Evolutionary conservation across 1,140 invertebrate species (phyloP), one percentile per base, ranked within the genome.

Genomic region (Drosophila littoralis): DNA sequence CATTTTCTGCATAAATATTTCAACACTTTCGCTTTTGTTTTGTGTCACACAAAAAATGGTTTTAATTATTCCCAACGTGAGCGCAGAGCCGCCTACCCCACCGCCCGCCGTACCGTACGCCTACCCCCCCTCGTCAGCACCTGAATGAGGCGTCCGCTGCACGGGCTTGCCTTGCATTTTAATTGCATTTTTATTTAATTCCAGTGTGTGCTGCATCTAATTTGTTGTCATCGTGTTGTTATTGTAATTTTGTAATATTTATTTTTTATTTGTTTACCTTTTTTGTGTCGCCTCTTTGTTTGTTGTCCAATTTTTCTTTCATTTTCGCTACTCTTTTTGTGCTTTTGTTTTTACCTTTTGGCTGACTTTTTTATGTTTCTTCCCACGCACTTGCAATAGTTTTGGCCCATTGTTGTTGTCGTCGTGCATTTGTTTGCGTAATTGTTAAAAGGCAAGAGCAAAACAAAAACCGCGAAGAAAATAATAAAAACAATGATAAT

Each of bases 21-120:
- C 84, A 89, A 89, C 84, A 89, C 84, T 89, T 89, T 89, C 84
- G 84, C 84, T 89, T 89, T 89, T 89, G 84, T 89, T 89, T 88
- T 81, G 68, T 84, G 69, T 55, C 80, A 75, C 64, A 81, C 12
- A 66, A 69, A 76, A 89, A 89, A 81, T 78, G 51, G 42, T 80
- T 88, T 89, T 89, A 89, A 89, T 89, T 84, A 89, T 89, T 89
- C 77, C 80, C 77, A 78, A 83, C 80, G 77, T 80, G 77, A 73
- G 71, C 52, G 28, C 36, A 50, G 42, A 43, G 50, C 61, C 75
- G 50, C 46, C 45, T 52, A 1, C 17, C 17, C 43, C 22, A 33
- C n/a, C 12, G n/a, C 9, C 28, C 40, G 42, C 7, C n/a, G n/a
- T n/a, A n/a, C n/a, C n/a, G n/a, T n/a, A n/a, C n/a, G n/a, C 40